These are phyloP conservation scores for Mythimna loreyi DNA, from an alignment of 2,888 invertebrate genomes.

Conservation along the genomic window DNA sequence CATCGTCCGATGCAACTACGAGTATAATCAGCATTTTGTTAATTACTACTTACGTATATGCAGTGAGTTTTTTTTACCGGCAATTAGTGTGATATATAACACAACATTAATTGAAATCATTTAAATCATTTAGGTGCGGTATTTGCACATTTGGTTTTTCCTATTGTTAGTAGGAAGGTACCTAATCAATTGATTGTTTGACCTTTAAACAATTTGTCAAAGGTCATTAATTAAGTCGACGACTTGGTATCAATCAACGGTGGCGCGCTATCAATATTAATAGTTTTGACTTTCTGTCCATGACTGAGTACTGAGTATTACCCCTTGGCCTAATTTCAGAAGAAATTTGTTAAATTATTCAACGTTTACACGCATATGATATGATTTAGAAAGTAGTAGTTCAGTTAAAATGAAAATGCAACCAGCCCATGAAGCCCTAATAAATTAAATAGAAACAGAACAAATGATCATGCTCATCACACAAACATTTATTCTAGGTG, in stretches of 20 bases:
- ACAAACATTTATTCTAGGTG: background rate
- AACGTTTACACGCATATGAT: too few species aligned
- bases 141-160: conserved; percentile 15
- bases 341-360: background rate
- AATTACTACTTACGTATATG: too few species aligned
- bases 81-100: background rate
- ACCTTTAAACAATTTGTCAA: too few species aligned
- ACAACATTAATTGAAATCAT: background rate
- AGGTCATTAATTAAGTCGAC: conserved; percentile 35
- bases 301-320: background rate
- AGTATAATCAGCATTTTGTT: too few species aligned
- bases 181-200: too few species aligned
- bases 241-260: conserved; percentile 10
- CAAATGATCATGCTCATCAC: too few species aligned
- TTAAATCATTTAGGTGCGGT: too few species aligned
- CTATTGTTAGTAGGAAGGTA: background rate
- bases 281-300: conserved; percentile 18
- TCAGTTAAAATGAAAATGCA: too few species aligned
- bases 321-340: conserved; percentile 11
- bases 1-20: too few species aligned
- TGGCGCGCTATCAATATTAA: conserved; percentile 25
- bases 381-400: too few species aligned
- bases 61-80: background rate
- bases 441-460: too few species aligned
- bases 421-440: too few species aligned